These are phyloP conservation scores for Cecidostiba fungosa DNA, from an alignment of 2,888 invertebrate genomes.

Conservation along the genomic window DNA sequence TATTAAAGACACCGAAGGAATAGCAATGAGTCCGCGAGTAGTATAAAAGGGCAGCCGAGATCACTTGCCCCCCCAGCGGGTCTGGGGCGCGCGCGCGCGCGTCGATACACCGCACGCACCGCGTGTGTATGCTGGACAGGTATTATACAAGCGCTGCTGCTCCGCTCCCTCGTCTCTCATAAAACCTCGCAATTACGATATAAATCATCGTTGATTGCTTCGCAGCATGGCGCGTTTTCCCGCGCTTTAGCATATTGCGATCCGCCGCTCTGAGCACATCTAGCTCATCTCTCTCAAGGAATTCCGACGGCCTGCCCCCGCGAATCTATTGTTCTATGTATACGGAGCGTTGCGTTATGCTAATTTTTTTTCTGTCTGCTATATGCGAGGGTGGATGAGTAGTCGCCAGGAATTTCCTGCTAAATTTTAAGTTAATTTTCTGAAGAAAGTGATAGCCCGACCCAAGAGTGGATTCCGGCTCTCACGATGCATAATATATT, in stretches of 20 bases:
- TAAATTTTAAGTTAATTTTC: too few species aligned
- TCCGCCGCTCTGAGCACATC: neutral
- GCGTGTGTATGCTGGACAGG: conserved; percentile 16
- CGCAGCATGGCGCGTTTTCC: conserved; percentile 42
- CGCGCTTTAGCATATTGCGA: conserved; percentile 34
- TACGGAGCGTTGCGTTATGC: neutral
- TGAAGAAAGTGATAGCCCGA: too few species aligned
- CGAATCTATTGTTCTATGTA: neutral
- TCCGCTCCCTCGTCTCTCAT: conserved; percentile 36
- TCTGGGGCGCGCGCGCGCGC: too few species aligned
- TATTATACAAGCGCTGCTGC: conserved; percentile 26
- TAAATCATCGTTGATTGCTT: conserved; percentile 57
- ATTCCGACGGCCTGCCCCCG: neutral
- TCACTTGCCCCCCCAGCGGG: neutral
- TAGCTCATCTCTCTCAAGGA: conserved; percentile 4
- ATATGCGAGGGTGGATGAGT: neutral
- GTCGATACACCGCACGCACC: conserved; percentile 2
- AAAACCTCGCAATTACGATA: conserved; percentile 57
- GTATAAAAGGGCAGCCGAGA: neutral
- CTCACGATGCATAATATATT: too few species aligned
- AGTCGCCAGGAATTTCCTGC: too few species aligned
- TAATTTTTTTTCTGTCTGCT: neutral
- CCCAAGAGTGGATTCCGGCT: too few species aligned
- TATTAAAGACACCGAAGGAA: conserved; percentile 48
- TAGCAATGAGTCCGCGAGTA: conserved; percentile 29